phyloP scores from a whole-genome alignment of 2,888 invertebrate species.

The Folsomia candida region DNA sequence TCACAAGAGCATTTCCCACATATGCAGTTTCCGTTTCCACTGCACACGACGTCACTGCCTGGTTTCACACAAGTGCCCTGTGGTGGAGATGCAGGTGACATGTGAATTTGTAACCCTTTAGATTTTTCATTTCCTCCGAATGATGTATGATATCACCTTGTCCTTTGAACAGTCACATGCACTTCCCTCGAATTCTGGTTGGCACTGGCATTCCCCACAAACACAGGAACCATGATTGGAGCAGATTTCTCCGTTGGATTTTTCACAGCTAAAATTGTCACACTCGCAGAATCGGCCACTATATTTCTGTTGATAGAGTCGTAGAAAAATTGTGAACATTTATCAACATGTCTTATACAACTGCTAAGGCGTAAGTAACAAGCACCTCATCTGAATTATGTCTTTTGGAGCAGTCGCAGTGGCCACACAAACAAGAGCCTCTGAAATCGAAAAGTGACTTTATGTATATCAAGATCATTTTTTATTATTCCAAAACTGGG shows the following conservation, averaged over 20 bases:
- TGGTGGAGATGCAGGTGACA: neutral
- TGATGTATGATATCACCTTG: too few relatives aligned
- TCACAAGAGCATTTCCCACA: slow-evolving; percentile 37
- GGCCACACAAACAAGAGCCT: slow-evolving; percentile 59
- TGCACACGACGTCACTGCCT: slow-evolving; percentile 25
- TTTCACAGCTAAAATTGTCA: slow-evolving; percentile 30
- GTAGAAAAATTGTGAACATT: too few relatives aligned
- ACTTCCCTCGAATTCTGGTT: slow-evolving; percentile 26
- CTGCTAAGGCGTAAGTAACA: too few relatives aligned
- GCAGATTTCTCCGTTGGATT: slow-evolving; percentile 21
- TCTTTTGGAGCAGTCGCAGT: slow-evolving; percentile 55
- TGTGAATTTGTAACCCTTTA: neutral
- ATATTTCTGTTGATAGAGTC: slow-evolving; percentile 23
- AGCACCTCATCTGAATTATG: slow-evolving; percentile 17
- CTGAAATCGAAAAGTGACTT: slow-evolving; percentile 54
- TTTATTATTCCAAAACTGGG: slow-evolving; percentile 50
- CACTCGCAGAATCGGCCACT: slow-evolving; percentile 38
- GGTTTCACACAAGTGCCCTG: slow-evolving; percentile 25
- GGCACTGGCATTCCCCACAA: slow-evolving; percentile 40
- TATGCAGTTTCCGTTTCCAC: slow-evolving; percentile 30
- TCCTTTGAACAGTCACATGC: slow-evolving; percentile 34
- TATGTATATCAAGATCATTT: too few relatives aligned
- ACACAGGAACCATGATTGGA: slow-evolving; percentile 32
- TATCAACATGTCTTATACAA: too few relatives aligned
- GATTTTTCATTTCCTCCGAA: too few relatives aligned